A percentile compares a stretch with the other conserved stretches of the same genome.
Evolutionary conservation across 37 sponge, comb jelly and placozoan species (phyloP).

Genomic region (Bolinopsis microptera): DNA sequence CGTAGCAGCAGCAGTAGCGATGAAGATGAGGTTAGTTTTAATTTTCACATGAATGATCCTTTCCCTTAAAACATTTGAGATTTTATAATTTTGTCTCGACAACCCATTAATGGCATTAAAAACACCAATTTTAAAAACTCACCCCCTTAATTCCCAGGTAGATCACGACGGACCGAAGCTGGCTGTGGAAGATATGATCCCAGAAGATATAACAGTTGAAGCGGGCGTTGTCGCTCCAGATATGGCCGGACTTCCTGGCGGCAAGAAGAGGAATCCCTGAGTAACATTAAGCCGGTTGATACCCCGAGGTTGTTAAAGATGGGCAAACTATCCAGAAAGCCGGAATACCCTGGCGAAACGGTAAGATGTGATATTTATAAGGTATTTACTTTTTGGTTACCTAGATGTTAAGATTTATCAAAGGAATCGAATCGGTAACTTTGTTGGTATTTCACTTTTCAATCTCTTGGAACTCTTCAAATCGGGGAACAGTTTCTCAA

Average conservation of each 20-base stretch:
- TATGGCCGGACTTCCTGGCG: background rate
- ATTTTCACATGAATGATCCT: no score
- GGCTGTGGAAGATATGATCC: background rate
- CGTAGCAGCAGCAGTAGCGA: background rate
- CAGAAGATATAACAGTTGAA: background rate
- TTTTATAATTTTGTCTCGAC: no score
- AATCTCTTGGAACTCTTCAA: no score
- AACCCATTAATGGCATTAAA: no score
- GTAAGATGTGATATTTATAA: no score
- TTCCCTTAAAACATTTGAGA: no score
- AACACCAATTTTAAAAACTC: no score
- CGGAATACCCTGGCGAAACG: slow-evolving; percentile 12
- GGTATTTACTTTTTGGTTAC: no score
- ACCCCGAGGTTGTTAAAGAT: background rate
- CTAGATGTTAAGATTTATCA: no score
- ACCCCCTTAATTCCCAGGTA: background rate
- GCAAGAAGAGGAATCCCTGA: background rate
- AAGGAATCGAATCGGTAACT: no score
- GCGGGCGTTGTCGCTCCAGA: background rate
- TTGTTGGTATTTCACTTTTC: no score
- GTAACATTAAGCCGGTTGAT: background rate
- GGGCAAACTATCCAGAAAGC: background rate
- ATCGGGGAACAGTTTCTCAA: no score
- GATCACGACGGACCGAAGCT: background rate
- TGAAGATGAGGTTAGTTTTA: background rate